Conservation (phyloP, 2,797 vertebrate species). For the Catostomus latipinnis region DNA sequence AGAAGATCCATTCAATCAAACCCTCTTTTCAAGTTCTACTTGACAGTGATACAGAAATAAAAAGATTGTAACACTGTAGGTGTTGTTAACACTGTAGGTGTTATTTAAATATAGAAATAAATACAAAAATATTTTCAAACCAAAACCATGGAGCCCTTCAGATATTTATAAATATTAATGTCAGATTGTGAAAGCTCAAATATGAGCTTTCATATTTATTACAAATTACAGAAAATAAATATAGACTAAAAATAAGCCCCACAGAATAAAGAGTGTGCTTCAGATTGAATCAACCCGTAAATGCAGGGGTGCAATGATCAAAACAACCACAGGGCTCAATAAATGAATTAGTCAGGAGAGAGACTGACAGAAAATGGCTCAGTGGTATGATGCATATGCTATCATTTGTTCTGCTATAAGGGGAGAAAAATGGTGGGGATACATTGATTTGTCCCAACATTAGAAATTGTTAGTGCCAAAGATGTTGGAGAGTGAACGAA, state of each 20-base stretch:
- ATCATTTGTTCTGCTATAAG: conserved; percentile 46
- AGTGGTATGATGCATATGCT: conserved; percentile 48
- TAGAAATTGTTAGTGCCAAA: conserved; percentile 59
- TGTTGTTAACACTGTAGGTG: no score
- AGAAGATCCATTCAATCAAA: no score
- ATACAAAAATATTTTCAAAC: no score
- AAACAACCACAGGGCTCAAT: conserved; percentile 48
- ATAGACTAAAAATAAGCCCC: conserved; percentile 34
- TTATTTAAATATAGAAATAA: no score
- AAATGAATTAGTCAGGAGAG: conserved; percentile 53
- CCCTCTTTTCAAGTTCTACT: no score
- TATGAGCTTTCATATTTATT: no score
- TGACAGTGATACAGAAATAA: no score
- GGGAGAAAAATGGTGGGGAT: conserved; percentile 38
- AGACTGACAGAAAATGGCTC: conserved; percentile 47
- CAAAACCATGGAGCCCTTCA: no score
- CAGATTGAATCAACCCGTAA: conserved; percentile 48
- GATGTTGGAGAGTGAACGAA: conserved; percentile 35
- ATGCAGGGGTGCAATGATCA: conserved; percentile 55
- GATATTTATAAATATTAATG: no score
- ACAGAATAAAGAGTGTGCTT: conserved; percentile 44
- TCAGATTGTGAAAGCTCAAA: no score
- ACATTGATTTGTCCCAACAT: conserved; percentile 57
- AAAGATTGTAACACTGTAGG: no score
- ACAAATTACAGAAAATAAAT: conserved; percentile 24